phyloP scores from a whole-genome alignment of 2,113 vertebrate genomes.

The Benthochromis sp. region DNA sequence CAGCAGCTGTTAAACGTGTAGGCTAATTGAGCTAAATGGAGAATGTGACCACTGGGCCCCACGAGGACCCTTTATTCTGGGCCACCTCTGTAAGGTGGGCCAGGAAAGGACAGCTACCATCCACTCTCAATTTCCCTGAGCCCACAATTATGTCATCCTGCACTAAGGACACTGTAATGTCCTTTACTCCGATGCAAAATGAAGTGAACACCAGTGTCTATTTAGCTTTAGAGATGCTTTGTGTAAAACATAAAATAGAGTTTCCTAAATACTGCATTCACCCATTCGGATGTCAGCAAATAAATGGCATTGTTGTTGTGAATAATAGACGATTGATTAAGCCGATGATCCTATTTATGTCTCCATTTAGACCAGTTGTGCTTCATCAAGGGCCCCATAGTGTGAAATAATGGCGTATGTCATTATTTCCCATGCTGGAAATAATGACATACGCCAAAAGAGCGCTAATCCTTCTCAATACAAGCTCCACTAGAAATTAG shows the following conservation, averaged over 20 bases:
- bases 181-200: neutral
- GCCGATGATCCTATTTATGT: constrained; percentile 24
- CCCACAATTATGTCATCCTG: neutral
- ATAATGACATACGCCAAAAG: constrained; percentile 15
- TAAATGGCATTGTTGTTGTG: neutral
- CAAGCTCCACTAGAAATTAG: constrained; percentile 3
- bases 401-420: constrained; percentile 17
- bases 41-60: neutral
- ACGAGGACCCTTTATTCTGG: constrained; percentile 23
- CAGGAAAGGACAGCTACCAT: constrained; percentile 12
- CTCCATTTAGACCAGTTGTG: constrained; percentile 11
- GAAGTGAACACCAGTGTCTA: neutral
- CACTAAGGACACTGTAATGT: neutral
- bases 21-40: constrained; percentile 48
- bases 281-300: neutral
- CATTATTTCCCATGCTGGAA: constrained; percentile 14
- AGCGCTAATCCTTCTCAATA: constrained; percentile 12
- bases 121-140: constrained; percentile 5
- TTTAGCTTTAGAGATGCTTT: neutral
- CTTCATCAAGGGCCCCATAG: neutral
- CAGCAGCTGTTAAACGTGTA: constrained; percentile 2
- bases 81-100: constrained; percentile 38
- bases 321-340: constrained; percentile 18
- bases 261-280: neutral
- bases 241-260: neutral